These are phyloP conservation scores for Scytalopus superciliaris DNA, from an alignment of 2,113 vertebrate genomes.

Conservation along the genomic window DNA sequence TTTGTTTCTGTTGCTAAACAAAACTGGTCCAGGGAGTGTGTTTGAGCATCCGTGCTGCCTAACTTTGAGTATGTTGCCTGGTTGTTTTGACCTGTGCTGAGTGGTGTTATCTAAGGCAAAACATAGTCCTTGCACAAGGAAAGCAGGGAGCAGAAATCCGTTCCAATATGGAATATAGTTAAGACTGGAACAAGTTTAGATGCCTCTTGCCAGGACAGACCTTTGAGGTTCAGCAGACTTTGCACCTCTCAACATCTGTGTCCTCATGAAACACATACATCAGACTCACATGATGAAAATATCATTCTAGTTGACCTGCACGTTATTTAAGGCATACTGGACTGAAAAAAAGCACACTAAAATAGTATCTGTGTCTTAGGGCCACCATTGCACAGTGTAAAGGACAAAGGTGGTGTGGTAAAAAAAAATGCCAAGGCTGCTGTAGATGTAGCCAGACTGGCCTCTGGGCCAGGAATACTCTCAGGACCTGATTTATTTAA, in stretches of 20 bases:
- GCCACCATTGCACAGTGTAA: not conserved
- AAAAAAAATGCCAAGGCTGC: not conserved
- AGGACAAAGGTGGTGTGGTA: not conserved
- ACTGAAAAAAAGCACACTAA: not conserved
- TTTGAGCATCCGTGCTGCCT: not conserved
- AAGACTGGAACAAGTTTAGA: not conserved
- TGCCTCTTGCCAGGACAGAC: not conserved
- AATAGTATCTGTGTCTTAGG: not conserved
- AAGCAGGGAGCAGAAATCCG: not conserved
- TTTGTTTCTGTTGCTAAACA: not conserved
- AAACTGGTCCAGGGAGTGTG: not conserved
- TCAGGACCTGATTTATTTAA: not conserved
- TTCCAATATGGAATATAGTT: not conserved
- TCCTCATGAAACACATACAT: not conserved
- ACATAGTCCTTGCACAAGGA: not conserved
- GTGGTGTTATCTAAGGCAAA: not conserved
- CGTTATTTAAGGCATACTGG: not conserved
- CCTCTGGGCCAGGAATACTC: not conserved
- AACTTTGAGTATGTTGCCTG: not conserved
- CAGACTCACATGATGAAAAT: not conserved
- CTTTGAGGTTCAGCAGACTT: not conserved
- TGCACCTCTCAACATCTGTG: not conserved
- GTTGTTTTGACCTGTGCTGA: not conserved
- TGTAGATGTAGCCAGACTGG: not conserved
- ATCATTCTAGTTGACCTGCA: rapidly evolving